phyloP scores from a whole-genome alignment of 2,113 vertebrate genomes.

The Thamnaconus septentrionalis region DNA sequence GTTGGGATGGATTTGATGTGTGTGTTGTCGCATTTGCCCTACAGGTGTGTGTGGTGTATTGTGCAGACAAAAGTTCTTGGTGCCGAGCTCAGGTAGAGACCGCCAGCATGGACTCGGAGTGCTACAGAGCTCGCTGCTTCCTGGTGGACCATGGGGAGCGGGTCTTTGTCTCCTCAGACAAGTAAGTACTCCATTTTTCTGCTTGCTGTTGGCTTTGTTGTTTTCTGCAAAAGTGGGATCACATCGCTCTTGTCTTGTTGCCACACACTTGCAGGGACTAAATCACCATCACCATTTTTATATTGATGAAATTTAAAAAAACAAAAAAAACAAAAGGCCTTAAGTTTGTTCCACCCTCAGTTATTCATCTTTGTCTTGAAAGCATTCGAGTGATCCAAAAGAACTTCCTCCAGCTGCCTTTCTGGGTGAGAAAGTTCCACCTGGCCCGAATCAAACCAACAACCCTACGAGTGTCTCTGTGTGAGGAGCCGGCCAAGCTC shows the following conservation, averaged over 20 bases:
- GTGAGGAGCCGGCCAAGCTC: conserved; percentile 73
- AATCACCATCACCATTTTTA: neutral
- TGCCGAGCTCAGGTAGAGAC: conserved; percentile 73
- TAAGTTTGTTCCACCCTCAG: neutral
- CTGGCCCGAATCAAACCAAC: conserved; percentile 80
- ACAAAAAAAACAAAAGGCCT: neutral
- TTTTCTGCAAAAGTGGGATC: too few relatives aligned
- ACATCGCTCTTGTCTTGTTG: too few relatives aligned
- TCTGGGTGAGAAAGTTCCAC: conserved; percentile 82
- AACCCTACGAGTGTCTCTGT: conserved; percentile 78
- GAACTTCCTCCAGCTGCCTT: conserved; percentile 82
- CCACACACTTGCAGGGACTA: neutral
- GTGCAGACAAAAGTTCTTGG: conserved; percentile 61
- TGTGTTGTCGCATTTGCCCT: neutral
- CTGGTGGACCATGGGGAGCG: conserved; percentile 73
- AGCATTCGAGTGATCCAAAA: conserved; percentile 78
- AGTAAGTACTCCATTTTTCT: conserved; percentile 44
- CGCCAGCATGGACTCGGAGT: conserved; percentile 26
- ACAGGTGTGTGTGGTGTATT: conserved; percentile 75
- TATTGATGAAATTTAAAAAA: too few relatives aligned
- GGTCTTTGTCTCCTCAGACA: conserved; percentile 49
- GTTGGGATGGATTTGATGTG: neutral
- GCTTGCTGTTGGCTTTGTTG: too few relatives aligned
- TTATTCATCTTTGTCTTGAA: conserved; percentile 4
- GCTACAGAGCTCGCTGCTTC: conserved; percentile 53